Base-by-base conservation (phyloP, 2,113 vertebrate species). In the Melanotaenia duboulayi region DNA sequence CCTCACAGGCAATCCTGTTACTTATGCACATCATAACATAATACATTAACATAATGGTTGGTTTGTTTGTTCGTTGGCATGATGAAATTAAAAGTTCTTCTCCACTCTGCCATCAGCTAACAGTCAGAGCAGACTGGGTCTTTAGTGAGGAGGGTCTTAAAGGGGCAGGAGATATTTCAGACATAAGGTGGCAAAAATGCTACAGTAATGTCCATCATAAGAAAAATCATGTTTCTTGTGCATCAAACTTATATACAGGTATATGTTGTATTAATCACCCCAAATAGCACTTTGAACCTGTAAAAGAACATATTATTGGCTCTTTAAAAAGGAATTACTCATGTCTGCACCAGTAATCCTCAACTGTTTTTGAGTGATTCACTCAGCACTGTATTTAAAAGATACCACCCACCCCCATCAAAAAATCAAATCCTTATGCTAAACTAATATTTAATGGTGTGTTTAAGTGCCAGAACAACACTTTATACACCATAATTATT, bases 381-480 rank as follows among this genome's bases (percentile, higher is more conserved):
- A 56, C 54, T 22, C 70, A 71, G 46, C 20, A 19, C 37, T 76
- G 60, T 48, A 67, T 28, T 59, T 62, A 75, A 74, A 71, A 60
- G 46, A 74, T 12, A 75, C 71, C 54, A 76, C 66, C 82, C 49
- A 65, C 58, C 35, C 35, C 57, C 87, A 80, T 60, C 76, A 81
- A 83, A 82, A 71, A 76, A 84, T 82, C 70, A 90, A 89, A 84
- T 69, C 25, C 25, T 74, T 74, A 90, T 80, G 75, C 86, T 32
- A 80, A 81, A 71, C 80, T 85, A 75, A 81, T 77, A 74, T 84
- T 86, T 86, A 87, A 88, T 77, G 76, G 59, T 50, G 70, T 81
- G 75, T 86, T 86, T 86, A 90, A 87, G 73, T 62, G 67, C 73
- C 58, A 28, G 32, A 74, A 82, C 63, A 70, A 73, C 54, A 78